These are phyloP conservation scores for Miltochrista miniata DNA, from an alignment of 2,888 invertebrate genomes.

Conservation along the genomic window DNA sequence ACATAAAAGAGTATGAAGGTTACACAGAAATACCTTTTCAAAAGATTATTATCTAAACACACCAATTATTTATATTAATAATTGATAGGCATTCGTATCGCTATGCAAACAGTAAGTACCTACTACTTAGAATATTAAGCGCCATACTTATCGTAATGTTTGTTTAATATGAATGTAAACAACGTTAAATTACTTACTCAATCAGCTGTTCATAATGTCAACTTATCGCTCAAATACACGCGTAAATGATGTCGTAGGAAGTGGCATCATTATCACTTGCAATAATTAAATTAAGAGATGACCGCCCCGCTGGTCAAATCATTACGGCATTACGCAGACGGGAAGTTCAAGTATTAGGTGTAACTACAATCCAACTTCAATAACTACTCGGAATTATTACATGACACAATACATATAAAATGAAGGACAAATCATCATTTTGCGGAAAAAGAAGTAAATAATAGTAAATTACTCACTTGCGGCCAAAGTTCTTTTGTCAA, in stretches of 20 bases:
- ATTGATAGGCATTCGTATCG: too few relatives aligned
- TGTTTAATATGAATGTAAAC: constrained; percentile 20
- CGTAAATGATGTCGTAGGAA: constrained; percentile 19
- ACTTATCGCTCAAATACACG: constrained; percentile 7
- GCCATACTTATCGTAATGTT: constrained; percentile 5
- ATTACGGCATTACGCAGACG: constrained; percentile 1
- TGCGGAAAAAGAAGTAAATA: too few relatives aligned
- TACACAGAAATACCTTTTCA: too few relatives aligned
- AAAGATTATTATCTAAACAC: too few relatives aligned
- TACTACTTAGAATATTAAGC: neutral
- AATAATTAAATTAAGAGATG: constrained; percentile 5
- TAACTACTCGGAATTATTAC: neutral
- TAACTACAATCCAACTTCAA: neutral
- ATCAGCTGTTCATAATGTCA: constrained; percentile 21
- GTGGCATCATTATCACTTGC: constrained; percentile 7
- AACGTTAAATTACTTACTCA: constrained; percentile 6
- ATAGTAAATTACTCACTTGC: constrained; percentile 50
- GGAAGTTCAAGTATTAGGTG: neutral
- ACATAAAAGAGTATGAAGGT: too few relatives aligned
- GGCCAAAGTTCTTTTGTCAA: constrained; percentile 64
- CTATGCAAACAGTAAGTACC: neutral
- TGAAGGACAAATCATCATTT: neutral
- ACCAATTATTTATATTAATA: too few relatives aligned
- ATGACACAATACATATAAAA: neutral
- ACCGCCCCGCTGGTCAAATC: too few relatives aligned